Base-by-base conservation (phyloP, 2,797 vertebrate genomes). In the Triplophysa yarkandensis region DNA sequence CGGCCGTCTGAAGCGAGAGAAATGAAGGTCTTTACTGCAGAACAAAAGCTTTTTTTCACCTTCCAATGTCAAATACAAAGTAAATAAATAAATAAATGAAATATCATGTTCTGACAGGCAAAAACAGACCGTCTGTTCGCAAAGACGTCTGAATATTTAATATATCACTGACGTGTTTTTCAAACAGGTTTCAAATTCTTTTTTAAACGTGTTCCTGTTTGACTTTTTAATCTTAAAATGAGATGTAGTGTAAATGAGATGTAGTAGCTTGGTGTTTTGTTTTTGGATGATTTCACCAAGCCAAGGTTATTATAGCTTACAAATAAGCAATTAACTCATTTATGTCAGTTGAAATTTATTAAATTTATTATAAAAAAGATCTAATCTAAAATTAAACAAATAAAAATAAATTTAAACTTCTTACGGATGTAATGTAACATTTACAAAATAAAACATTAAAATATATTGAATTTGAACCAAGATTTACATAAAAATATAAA, bases 1-100 rank as follows among this genome's bases (percentile, higher is more conserved):
- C 96, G 89, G 78, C 94, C 92, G 71, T 99, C 97, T 99, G 81
- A 23, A 63, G 11, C 25, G 7, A 23, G 25, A 27, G 39, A 23
- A 65, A 71, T 48, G 10, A 60, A 67, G 30, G 54, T 32, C 21
- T 46, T 74, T 25, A 57, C 36, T 55, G 4, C 2, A 16, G 34
- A 70, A 60, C 60, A 50, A 61, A 50, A 61, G 41, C 60, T 44
- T 21, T 55, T 25, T 30, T 16, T 55, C 46, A 64, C 60, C 27
- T 74, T 44, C 13, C 71, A 65, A 44, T 43, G 46, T 72, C 60
- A 43, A 54, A 43, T 6, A 13, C 16, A 30, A 25, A 4, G 39
- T 44, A 44, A 58, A 32, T 19, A 7, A 63, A 62, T 7, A 76
- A 76, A 39, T 14, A 4, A 13, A 27, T 60, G 19, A 48, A 58